A percentile compares a stretch with the other conserved stretches of the same genome.
phyloP scores from a whole-genome alignment of 2,113 vertebrate species.

The Sialia sialis region DNA sequence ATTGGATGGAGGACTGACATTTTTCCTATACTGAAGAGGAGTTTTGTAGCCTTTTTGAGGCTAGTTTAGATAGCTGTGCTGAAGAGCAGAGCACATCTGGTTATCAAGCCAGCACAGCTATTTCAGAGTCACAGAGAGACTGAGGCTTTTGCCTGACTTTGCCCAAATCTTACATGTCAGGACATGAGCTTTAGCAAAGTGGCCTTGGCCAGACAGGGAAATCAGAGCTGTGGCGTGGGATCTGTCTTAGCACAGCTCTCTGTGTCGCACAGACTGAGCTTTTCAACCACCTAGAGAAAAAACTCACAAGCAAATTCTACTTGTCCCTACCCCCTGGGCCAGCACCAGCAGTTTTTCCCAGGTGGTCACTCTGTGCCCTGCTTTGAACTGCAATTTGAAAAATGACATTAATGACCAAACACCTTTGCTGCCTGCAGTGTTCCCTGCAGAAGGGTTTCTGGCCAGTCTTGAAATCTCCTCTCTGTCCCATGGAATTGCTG shows the following conservation, averaged over 20 bases:
- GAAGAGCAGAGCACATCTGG: not conserved
- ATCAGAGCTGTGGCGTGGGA: not conserved
- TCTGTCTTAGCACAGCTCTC: not conserved
- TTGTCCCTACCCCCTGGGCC: not conserved
- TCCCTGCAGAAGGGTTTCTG: not conserved
- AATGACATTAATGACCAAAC: not conserved
- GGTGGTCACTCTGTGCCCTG: not conserved
- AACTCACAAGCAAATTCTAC: not conserved
- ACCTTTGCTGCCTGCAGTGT: not conserved
- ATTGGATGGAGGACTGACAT: not conserved
- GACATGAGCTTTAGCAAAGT: not conserved
- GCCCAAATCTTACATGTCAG: not conserved
- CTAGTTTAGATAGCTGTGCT: not conserved
- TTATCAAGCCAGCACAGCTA: not conserved
- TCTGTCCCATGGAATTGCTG: not conserved
- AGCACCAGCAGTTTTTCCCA: not conserved
- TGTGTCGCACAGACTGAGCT: not conserved
- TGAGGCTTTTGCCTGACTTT: not conserved
- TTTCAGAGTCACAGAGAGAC: not conserved
- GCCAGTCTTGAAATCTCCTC: fast-evolving
- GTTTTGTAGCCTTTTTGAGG: not conserved
- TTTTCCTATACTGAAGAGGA: not conserved
- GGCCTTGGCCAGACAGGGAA: not conserved
- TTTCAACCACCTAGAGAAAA: not conserved
- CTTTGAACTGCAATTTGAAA: not conserved